Evolutionary conservation across 2,888 invertebrate species (phyloP), one percentile per base, ranked within the genome.

Genomic region (Tiphia femorata): DNA sequence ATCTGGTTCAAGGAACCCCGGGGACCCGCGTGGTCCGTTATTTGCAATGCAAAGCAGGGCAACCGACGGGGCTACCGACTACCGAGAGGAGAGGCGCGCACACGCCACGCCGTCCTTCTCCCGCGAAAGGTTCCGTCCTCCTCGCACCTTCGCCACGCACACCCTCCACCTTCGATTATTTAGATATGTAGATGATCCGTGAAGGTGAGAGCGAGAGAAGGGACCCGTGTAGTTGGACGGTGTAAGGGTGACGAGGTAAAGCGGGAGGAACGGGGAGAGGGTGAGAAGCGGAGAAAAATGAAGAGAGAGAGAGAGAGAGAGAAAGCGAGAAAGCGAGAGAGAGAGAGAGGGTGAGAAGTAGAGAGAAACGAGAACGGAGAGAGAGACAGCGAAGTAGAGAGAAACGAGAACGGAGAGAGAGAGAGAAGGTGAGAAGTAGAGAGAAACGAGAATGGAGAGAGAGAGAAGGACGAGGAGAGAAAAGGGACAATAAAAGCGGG

Each of bases 1-100:
- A 83, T 83, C 80, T 83, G 80, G 82, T 83, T 82, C 82, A 83
- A 82, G 82, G 82, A 83, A 83, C 81, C 79, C 80, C 73, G 73
- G 72, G 75, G 70, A 62, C 64, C 70, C 63, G 53, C 58, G 59
- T 43, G 49, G 35, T 53, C 58, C 47, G 49, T 33, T 70, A 82
- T 82, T 82, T 82, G 81, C 82, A 82, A 73, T 81, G 80, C 80
- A 82, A 82, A 82, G 75, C 60, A 80, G 76, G 67, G 61, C 64
- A 68, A 44, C 43, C 66, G 67, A 58, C 67, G 70, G 61, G 60
- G 64, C 66, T 66, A 62, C 63, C 62, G 72, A 49, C 65, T 62
- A 10, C 21, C 44, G 62, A 59, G 49, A 62, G n/a, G n/a, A n/a
- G n/a, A n/a, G n/a, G n/a, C n/a, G n/a, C n/a, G n/a, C n/a, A n/a